Evolutionary conservation across 2,113 vertebrate genomes (phyloP).

Genomic region (Danionella cerebrum): DNA sequence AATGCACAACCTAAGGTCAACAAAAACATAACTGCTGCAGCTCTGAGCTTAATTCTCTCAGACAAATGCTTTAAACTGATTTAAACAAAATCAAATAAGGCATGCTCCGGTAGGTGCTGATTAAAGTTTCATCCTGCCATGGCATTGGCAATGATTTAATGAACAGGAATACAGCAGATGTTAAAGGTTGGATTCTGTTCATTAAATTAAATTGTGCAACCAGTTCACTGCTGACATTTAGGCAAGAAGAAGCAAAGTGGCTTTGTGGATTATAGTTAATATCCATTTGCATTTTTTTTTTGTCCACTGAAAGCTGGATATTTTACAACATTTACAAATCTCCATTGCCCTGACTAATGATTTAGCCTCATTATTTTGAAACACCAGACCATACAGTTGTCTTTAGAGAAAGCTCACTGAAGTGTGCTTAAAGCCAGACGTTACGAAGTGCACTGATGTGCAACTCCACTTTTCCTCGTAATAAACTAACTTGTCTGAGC

Average conservation of each 20-base stretch:
- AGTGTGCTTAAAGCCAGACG: not conserved
- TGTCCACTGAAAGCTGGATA: not conserved
- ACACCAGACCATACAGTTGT: conserved; percentile 1
- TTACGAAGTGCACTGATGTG: not conserved
- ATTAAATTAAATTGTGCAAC: conserved; percentile 10
- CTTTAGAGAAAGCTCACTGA: not conserved
- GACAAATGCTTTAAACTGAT: not conserved
- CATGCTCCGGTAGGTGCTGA: not conserved
- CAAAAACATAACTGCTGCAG: not conserved
- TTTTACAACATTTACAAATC: conserved; percentile 11
- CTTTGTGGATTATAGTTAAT: not conserved
- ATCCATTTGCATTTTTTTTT: not conserved
- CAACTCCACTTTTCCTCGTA: conserved; percentile 1
- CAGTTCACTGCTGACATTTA: conserved; percentile 12
- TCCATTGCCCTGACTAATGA: conserved; percentile 10
- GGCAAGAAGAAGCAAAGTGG: not conserved
- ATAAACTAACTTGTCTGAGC: not conserved
- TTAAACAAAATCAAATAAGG: not conserved
- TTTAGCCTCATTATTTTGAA: conserved; percentile 13
- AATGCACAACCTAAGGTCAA: not conserved
- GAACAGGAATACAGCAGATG: conserved; percentile 4
- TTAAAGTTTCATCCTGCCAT: conserved; percentile 9
- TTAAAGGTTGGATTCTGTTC: conserved; percentile 15
- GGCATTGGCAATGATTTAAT: not conserved
- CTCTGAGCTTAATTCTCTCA: not conserved